phyloP scores from a whole-genome alignment of 2,888 invertebrate genomes.

The Micoletzkya japonica region DNA sequence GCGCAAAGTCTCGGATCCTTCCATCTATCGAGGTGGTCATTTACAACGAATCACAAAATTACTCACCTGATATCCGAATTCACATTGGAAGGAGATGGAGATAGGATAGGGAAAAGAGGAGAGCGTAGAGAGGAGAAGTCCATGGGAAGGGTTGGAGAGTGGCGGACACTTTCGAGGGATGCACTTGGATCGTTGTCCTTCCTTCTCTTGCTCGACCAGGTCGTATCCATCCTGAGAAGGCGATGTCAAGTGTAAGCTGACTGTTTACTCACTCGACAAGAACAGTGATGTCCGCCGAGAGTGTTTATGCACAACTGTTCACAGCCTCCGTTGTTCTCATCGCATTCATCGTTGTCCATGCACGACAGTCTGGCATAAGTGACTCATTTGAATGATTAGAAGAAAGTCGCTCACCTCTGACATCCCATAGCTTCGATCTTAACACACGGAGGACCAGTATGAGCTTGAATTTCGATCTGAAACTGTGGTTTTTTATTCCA shows the following conservation, averaged over 20 bases:
- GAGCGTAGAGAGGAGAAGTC: constrained; percentile 52
- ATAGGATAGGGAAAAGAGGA: constrained; percentile 52
- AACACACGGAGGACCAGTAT: constrained; percentile 18
- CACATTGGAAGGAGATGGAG: constrained; percentile 85
- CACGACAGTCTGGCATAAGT: constrained; percentile 30
- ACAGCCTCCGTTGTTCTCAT: constrained; percentile 61
- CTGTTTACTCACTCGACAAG: constrained; percentile 74
- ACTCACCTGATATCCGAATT: constrained; percentile 81
- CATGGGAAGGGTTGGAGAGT: constrained; percentile 58
- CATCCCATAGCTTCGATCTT: constrained; percentile 42
- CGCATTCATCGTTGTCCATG: constrained; percentile 62
- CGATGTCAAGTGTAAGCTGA: constrained; percentile 64
- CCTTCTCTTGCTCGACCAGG: not conserved
- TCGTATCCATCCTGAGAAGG: not conserved
- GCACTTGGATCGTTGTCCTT: no score
- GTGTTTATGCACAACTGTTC: constrained; percentile 63
- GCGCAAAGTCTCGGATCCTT: constrained; percentile 81
- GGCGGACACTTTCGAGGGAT: constrained; percentile 54
- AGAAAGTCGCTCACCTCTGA: no score
- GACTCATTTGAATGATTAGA: not conserved
- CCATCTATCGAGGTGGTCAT: constrained; percentile 69
- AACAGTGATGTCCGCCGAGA: constrained; percentile 73
- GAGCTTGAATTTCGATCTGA: constrained; percentile 15
- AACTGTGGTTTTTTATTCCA: not conserved
- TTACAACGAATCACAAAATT: not conserved